A percentile compares a stretch with the other conserved stretches of the same genome.
Conservation (phyloP, 2,113 vertebrate species). For the Motacilla tschutschensis region DNA sequence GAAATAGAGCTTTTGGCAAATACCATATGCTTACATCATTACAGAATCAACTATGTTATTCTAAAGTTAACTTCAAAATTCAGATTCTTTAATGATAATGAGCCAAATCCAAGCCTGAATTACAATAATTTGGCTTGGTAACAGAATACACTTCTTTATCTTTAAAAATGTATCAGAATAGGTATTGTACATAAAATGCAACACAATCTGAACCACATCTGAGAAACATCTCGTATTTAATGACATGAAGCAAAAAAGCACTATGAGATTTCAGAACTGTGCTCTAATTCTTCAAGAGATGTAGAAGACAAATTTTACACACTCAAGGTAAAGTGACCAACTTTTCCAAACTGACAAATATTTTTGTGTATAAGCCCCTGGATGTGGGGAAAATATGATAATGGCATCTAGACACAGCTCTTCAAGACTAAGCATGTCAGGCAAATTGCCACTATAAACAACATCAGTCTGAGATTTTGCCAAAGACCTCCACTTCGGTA, state of each 20-base stretch:
- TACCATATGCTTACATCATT: conserved; percentile 45
- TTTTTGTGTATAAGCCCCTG: neutral
- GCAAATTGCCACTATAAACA: neutral
- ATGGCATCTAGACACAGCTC: neutral
- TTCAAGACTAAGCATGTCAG: neutral
- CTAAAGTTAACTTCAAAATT: conserved; percentile 29
- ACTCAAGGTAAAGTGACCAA: neutral
- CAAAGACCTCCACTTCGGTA: neutral
- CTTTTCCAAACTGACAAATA: neutral
- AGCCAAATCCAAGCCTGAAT: conserved; percentile 6
- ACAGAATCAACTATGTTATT: conserved; percentile 47
- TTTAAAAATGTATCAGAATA: neutral
- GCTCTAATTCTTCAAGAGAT: neutral
- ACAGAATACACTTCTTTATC: neutral
- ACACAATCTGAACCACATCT: neutral
- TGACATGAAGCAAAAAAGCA: neutral
- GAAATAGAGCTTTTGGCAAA: conserved; percentile 60
- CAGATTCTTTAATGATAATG: conserved; percentile 18
- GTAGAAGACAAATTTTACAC: neutral
- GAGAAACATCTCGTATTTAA: neutral
- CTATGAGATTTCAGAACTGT: neutral
- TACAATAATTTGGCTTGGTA: neutral
- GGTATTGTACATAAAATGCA: neutral
- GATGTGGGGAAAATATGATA: neutral
- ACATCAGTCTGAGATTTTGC: neutral